Conservation (phyloP, 2,797 vertebrate genomes). For the Notolepis coatsorum region DNA sequence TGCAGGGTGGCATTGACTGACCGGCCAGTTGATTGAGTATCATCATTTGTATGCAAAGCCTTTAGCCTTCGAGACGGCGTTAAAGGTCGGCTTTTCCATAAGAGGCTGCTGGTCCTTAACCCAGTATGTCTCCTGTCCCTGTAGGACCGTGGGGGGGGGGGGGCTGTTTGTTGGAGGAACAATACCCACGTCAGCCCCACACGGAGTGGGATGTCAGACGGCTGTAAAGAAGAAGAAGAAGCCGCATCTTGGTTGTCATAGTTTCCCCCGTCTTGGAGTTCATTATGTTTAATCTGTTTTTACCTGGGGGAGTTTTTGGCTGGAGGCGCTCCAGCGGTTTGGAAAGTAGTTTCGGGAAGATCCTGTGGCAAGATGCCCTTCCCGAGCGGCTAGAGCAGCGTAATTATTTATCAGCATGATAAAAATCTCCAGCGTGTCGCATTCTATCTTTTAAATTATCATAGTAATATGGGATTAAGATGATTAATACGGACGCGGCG, state of each 20-base stretch:
- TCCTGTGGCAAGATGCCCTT: neutral
- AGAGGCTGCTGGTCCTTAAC: conserved; percentile 40
- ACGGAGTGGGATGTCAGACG: conserved; percentile 28
- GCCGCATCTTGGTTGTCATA: conserved; percentile 7
- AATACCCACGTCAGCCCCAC: conserved; percentile 17
- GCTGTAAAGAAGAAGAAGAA: neutral
- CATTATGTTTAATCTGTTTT: conserved; percentile 17
- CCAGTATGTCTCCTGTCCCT: conserved; percentile 5
- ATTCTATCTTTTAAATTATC: neutral
- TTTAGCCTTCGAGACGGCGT: conserved; percentile 62
- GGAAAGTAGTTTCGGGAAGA: conserved; percentile 27
- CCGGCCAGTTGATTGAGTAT: conserved; percentile 49
- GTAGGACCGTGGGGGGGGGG: conserved; percentile 22
- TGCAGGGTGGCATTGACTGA: conserved; percentile 30
- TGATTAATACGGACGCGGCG: neutral
- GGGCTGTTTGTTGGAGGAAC: conserved; percentile 1
- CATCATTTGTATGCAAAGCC: conserved; percentile 76
- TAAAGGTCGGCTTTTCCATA: conserved; percentile 78
- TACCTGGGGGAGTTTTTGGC: conserved; percentile 32
- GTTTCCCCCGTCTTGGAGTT: conserved; percentile 14
- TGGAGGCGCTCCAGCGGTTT: conserved; percentile 32
- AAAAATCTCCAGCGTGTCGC: neutral
- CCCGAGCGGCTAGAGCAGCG: conserved; percentile 6
- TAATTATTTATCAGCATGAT: neutral
- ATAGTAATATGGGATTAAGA: conserved; percentile 11